These are phyloP conservation scores for Drosophila murphyi DNA, from an alignment of 1,140 invertebrate genomes.

Conservation along the genomic window DNA sequence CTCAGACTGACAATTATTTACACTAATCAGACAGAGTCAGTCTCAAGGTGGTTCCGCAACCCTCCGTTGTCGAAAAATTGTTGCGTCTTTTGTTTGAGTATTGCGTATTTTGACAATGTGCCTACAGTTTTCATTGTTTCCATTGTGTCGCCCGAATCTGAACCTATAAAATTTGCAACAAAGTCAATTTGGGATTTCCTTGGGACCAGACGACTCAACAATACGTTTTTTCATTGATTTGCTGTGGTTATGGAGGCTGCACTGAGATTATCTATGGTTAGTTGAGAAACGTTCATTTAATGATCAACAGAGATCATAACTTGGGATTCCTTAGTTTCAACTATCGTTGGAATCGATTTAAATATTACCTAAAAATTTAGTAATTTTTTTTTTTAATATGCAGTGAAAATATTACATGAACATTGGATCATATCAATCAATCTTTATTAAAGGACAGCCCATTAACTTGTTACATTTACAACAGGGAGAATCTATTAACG, in stretches of 20 bases:
- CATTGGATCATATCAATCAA: conserved; percentile 50
- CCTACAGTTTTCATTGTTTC: conserved; percentile 64
- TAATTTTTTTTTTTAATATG: background rate
- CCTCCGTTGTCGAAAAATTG: conserved; percentile 29
- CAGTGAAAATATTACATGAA: background rate
- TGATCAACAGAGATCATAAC: background rate
- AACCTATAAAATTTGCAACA: conserved; percentile 81
- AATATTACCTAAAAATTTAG: background rate
- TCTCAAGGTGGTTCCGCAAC: conserved; percentile 61
- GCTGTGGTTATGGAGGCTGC: conserved; percentile 43
- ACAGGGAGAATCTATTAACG: conserved; percentile 63
- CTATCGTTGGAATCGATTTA: background rate
- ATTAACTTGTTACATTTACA: conserved; percentile 69
- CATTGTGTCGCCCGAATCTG: conserved; percentile 44
- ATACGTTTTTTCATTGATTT: conserved; percentile 32
- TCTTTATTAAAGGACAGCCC: conserved; percentile 75
- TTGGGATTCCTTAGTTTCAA: background rate
- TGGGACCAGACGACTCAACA: background rate
- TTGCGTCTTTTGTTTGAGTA: conserved; percentile 50
- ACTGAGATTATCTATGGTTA: conserved; percentile 39
- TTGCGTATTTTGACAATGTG: conserved; percentile 80
- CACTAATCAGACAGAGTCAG: conserved; percentile 71
- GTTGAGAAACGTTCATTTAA: conserved; percentile 10
- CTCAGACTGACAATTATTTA: conserved; percentile 74
- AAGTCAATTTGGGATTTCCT: conserved; percentile 65